Conservation (phyloP, 2,113 vertebrate species). For the Hylia prasina region DNA sequence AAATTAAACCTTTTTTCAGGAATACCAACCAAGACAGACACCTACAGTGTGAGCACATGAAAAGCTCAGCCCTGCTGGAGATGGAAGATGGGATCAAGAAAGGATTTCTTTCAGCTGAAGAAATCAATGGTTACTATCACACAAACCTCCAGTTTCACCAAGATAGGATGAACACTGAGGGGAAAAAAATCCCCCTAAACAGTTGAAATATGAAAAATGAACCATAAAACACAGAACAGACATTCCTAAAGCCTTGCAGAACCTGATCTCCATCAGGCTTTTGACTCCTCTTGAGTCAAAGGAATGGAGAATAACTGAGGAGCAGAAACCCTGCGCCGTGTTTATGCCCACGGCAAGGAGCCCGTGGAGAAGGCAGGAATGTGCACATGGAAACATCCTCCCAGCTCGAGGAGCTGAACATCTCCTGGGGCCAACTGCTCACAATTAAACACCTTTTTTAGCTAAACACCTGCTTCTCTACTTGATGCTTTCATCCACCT, state of each 20-base stretch:
- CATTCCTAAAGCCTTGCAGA: neutral
- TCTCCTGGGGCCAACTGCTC: neutral
- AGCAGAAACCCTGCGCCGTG: neutral
- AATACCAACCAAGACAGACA: neutral
- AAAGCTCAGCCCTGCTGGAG: neutral
- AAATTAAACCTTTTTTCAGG: neutral
- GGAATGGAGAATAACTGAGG: neutral
- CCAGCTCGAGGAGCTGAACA: neutral
- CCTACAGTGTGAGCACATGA: neutral
- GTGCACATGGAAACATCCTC: neutral
- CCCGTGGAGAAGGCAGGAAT: fast-evolving
- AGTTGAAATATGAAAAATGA: neutral
- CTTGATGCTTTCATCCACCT: neutral
- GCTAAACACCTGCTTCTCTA: neutral
- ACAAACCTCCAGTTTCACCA: neutral
- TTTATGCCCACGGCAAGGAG: neutral
- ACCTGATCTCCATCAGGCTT: neutral
- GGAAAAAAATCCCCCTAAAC: neutral
- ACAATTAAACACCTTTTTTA: neutral
- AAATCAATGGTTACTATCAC: neutral
- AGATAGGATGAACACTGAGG: neutral
- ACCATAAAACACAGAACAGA: neutral
- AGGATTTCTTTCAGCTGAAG: neutral
- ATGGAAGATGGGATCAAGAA: neutral
- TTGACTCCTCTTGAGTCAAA: neutral